A percentile compares a stretch with the other conserved stretches of the same genome.
Conservation (phyloP, 2,797 vertebrate species). For the Gymnopithys bicolor region DNA sequence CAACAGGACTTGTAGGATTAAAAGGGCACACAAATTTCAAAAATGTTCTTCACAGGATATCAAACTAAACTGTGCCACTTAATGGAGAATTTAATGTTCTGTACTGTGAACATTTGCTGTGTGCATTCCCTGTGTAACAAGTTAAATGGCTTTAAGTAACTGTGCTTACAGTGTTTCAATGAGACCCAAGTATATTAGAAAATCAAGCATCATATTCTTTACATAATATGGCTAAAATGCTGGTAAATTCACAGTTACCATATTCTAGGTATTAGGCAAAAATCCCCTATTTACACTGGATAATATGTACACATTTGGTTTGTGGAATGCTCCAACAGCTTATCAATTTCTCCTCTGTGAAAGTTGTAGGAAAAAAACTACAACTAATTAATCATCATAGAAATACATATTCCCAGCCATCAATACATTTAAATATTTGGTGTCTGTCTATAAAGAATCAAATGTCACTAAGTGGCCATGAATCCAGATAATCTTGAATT, state of each 20-base stretch:
- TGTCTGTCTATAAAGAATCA: background rate
- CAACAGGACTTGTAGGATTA: background rate
- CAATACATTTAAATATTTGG: background rate
- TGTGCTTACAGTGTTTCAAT: constrained; percentile 47
- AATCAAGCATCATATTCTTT: constrained; percentile 43
- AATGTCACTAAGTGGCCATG: background rate
- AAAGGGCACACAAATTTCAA: background rate
- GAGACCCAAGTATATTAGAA: constrained; percentile 39
- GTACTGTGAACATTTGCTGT: background rate
- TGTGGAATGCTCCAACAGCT: constrained; percentile 34
- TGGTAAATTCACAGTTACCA: constrained; percentile 55
- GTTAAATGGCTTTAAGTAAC: constrained; percentile 64
- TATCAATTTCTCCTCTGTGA: background rate
- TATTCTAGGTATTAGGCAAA: constrained; percentile 36
- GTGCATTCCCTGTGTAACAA: constrained; percentile 15
- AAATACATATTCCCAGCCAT: constrained; percentile 15
- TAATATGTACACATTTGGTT: constrained; percentile 72
- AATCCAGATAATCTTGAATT: background rate
- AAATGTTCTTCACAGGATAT: background rate
- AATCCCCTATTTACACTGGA: constrained; percentile 51
- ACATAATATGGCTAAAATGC: constrained; percentile 70
- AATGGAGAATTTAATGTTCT: background rate
- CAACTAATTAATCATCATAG: background rate
- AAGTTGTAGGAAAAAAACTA: background rate
- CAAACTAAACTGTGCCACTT: background rate